Conservation (phyloP, 2,797 vertebrate species). For the Gymnothorax javanicus region DNA sequence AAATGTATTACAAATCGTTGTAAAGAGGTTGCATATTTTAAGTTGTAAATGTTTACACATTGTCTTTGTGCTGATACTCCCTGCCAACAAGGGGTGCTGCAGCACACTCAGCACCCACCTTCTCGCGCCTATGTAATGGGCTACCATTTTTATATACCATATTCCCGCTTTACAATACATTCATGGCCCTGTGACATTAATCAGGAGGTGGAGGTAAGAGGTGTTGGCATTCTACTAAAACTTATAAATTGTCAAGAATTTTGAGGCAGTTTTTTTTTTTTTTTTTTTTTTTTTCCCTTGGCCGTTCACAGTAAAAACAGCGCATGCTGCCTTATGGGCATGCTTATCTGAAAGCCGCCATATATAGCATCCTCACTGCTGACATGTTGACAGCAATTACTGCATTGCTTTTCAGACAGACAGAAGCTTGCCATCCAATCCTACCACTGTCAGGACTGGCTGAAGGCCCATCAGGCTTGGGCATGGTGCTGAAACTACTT, state of each 20-base stretch:
- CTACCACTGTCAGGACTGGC: not conserved
- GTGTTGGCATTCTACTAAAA: not conserved
- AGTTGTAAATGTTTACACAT: too few species aligned
- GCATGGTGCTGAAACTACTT: not conserved
- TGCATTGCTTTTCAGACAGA: constrained; percentile 37
- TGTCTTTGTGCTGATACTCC: too few species aligned
- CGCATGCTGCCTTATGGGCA: constrained; percentile 38
- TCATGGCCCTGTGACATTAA: not conserved
- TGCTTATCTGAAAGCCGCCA: not conserved
- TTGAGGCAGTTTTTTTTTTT: not conserved
- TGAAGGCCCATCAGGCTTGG: not conserved
- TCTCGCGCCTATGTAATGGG: not conserved
- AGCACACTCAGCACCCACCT: too few species aligned
- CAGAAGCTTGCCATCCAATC: not conserved
- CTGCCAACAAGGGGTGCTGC: too few species aligned
- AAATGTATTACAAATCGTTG: too few species aligned
- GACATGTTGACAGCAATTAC: constrained; percentile 58
- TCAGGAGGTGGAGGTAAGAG: not conserved
- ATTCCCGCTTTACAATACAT: not conserved
- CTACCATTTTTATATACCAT: not conserved
- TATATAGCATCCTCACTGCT: constrained; percentile 29
- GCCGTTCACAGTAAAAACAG: not conserved
- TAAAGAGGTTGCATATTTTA: too few species aligned
- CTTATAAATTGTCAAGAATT: not conserved
- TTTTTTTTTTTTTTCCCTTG: not conserved